Evolutionary conservation across 2,888 invertebrate genomes (phyloP).

Genomic region (Ditula angustiorana): DNA sequence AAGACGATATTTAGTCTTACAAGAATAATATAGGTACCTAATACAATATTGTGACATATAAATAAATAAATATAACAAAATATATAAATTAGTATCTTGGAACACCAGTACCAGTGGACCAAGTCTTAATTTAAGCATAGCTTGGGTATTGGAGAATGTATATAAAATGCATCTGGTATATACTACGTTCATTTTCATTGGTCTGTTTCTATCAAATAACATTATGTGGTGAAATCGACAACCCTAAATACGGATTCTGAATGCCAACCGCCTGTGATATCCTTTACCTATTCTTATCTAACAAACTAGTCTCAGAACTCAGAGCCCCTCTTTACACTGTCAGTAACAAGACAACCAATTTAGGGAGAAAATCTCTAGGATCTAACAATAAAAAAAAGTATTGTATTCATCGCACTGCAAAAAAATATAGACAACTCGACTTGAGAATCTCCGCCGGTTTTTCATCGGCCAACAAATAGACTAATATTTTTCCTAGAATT

Average conservation of each 20-base stretch:
- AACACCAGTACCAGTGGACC: too few species aligned
- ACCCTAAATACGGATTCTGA: conserved; percentile 26
- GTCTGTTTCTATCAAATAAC: too few species aligned
- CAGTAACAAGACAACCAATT: conserved; percentile 17
- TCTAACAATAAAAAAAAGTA: background rate
- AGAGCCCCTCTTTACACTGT: conserved; percentile 11
- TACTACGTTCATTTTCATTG: background rate
- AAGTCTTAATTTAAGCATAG: too few species aligned
- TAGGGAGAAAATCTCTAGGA: background rate
- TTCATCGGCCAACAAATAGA: background rate
- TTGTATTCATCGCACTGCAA: background rate
- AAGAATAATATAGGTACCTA: too few species aligned
- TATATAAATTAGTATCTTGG: too few species aligned
- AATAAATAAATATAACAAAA: too few species aligned
- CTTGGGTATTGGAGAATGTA: too few species aligned
- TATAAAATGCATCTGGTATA: too few species aligned
- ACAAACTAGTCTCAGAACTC: conserved; percentile 27
- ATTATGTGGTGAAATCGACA: background rate
- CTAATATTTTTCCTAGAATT: background rate
- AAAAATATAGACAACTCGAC: background rate
- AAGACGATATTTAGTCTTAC: too few species aligned
- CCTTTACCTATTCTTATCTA: conserved; percentile 34
- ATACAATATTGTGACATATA: too few species aligned
- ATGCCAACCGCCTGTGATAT: conserved; percentile 23
- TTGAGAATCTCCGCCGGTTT: background rate